Conservation (phyloP, 2,888 invertebrate genomes). For the Eretmocerus hayati region DNA sequence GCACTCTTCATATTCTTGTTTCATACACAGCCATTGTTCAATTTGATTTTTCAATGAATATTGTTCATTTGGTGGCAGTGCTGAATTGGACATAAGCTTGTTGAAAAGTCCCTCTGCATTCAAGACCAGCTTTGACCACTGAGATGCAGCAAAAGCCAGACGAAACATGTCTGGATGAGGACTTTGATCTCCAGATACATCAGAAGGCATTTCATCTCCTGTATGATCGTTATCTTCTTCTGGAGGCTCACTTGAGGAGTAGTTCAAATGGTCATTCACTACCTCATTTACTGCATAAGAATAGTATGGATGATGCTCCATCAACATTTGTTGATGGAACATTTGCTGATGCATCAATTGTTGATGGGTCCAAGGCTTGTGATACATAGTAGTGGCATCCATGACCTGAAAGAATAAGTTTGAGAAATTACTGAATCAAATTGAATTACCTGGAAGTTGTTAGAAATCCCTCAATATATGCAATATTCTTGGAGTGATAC, state of each 20-base stretch:
- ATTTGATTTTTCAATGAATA: slow-evolving; percentile 54
- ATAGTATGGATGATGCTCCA: slow-evolving; percentile 19
- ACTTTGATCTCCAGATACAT: slow-evolving; percentile 40
- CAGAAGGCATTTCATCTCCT: slow-evolving; percentile 39
- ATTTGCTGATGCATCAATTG: slow-evolving; percentile 9
- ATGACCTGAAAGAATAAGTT: no score
- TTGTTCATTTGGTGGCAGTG: slow-evolving; percentile 64
- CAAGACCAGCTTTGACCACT: slow-evolving; percentile 73
- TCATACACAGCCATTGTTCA: slow-evolving; percentile 75
- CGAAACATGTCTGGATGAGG: slow-evolving; percentile 55
- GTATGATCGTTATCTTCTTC: slow-evolving; percentile 40
- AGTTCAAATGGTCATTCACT: slow-evolving; percentile 12
- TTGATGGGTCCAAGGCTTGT: slow-evolving; percentile 11
- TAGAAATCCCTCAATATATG: no score
- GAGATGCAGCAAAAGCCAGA: slow-evolving; percentile 74
- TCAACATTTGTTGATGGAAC: slow-evolving; percentile 17
- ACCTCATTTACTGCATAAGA: slow-evolving; percentile 14
- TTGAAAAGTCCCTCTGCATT: slow-evolving; percentile 81
- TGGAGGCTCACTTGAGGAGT: slow-evolving; percentile 20
- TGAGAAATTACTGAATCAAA: no score
- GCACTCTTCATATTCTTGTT: slow-evolving; percentile 83
- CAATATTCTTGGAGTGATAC: no score
- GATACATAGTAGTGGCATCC: slow-evolving; percentile 16
- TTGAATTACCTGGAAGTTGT: no score
- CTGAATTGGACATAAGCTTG: slow-evolving; percentile 63